phyloP scores from a whole-genome alignment of 2,797 vertebrate genomes.

The Amblyopsis hoosieri region DNA sequence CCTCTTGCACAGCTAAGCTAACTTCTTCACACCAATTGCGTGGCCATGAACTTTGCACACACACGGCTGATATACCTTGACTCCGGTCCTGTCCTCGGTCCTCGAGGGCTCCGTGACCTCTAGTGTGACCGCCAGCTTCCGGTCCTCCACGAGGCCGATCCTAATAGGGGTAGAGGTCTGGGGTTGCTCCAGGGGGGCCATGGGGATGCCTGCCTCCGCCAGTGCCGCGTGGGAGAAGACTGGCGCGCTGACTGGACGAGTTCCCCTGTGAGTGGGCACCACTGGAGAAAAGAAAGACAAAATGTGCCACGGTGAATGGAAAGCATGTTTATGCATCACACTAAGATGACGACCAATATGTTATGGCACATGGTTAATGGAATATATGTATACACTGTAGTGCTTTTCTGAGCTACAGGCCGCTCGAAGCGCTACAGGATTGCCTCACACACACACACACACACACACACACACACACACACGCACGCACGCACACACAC shows the following conservation, averaged over 20 bases:
- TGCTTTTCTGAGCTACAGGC: no score
- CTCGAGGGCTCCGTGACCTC: constrained; percentile 76
- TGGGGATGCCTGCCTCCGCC: constrained; percentile 67
- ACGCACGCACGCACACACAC: no score
- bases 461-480: background rate
- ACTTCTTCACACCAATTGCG: background rate
- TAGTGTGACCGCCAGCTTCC: constrained; percentile 76
- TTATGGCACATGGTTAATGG: no score
- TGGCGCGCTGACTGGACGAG: constrained; percentile 89
- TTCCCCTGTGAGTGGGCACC: constrained; percentile 77
- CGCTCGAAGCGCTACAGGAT: no score
- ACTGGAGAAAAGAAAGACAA: constrained; percentile 58
- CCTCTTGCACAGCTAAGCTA: background rate
- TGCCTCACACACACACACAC: background rate
- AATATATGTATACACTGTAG: no score
- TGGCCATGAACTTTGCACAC: background rate
- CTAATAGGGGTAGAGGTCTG: constrained; percentile 73
- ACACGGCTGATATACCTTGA: constrained; percentile 72
- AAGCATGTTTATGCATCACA: background rate
- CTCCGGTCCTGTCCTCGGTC: constrained; percentile 60
- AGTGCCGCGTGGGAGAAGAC: constrained; percentile 83
- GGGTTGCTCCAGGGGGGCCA: constrained; percentile 60
- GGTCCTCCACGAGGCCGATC: constrained; percentile 55
- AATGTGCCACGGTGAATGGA: constrained; percentile 2
- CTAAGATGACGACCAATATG: no score